Percentiles rank a stretch among this genome's conserved stretches.
Evolutionary conservation across 30 jellyfish, hydroid and myxozoan genomes (phyloP).

Genomic region (Aurelia coerulea): DNA sequence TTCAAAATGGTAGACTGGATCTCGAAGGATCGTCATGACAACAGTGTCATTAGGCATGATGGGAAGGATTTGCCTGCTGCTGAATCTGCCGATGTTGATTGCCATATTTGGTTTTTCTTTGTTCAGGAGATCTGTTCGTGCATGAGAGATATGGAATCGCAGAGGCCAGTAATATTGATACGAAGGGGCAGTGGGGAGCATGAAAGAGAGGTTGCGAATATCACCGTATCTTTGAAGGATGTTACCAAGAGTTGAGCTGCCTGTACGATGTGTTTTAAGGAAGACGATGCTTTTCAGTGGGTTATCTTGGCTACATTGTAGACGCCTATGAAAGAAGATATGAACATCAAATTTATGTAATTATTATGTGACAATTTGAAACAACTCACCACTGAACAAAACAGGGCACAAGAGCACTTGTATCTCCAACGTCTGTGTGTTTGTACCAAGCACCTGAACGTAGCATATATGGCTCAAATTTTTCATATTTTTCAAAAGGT

Average conservation of each 20-base stretch:
- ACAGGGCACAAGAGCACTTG: too few relatives aligned
- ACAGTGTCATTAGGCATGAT: constrained; percentile 78
- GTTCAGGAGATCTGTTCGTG: constrained; percentile 77
- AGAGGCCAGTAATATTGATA: constrained; percentile 96
- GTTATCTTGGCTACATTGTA: constrained; percentile 50
- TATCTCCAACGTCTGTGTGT: too few relatives aligned
- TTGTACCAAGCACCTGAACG: too few relatives aligned
- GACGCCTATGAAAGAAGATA: constrained; percentile 52
- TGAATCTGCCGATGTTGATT: constrained; percentile 81
- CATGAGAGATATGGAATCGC: constrained; percentile 90
- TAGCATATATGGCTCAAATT: too few relatives aligned
- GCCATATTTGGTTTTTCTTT: constrained; percentile 86
- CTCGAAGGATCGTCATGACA: constrained; percentile 73
- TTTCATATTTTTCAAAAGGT: too few relatives aligned
- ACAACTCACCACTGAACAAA: too few relatives aligned
- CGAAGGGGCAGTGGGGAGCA: constrained; percentile 82
- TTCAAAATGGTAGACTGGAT: constrained; percentile 88
- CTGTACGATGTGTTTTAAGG: constrained; percentile 94
- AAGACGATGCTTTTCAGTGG: constrained; percentile 70
- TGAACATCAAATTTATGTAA: too few relatives aligned
- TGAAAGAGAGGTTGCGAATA: constrained; percentile 56
- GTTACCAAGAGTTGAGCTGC: constrained; percentile 90
- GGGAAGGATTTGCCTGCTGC: constrained; percentile 63
- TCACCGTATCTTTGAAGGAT: constrained; percentile 89
- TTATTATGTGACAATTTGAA: too few relatives aligned